Evolutionary conservation across 2,888 invertebrate species (phyloP).

Genomic region (Acrobasis repandana): DNA sequence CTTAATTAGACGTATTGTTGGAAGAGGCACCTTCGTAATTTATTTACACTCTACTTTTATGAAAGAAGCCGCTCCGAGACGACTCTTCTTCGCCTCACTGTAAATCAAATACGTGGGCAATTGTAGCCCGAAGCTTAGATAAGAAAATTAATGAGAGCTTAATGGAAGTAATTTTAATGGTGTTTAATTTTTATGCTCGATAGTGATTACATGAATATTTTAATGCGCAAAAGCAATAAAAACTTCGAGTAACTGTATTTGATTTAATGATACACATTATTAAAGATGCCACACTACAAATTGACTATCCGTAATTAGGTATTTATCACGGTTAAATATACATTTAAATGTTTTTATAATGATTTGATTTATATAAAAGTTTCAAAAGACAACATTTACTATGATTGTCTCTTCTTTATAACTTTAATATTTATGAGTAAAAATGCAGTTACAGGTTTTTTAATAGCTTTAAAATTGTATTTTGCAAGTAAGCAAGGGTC

Average conservation of each 20-base stretch:
- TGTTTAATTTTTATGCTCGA: constrained; percentile 65
- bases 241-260: constrained; percentile 57
- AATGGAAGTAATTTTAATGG: constrained; percentile 73
- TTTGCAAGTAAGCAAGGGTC: background rate
- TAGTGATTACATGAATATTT: constrained; percentile 67
- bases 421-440: too few relatives aligned
- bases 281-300: constrained; percentile 60
- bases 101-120: constrained; percentile 68
- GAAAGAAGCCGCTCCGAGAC: constrained; percentile 41
- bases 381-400: background rate
- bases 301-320: constrained; percentile 38
- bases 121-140: constrained; percentile 70
- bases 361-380: background rate
- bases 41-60: constrained; percentile 63
- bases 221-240: constrained; percentile 72
- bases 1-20: constrained; percentile 81
- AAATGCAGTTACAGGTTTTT: too few relatives aligned
- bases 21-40: constrained; percentile 56
- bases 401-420: too few relatives aligned
- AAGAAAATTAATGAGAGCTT: constrained; percentile 76
- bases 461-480: too few relatives aligned
- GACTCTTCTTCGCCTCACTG: constrained; percentile 42
- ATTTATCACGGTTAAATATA: constrained; percentile 6
- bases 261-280: constrained; percentile 57
- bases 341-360: background rate